Conservation (phyloP, 2,113 vertebrate species). For the Uria aalge region DNA sequence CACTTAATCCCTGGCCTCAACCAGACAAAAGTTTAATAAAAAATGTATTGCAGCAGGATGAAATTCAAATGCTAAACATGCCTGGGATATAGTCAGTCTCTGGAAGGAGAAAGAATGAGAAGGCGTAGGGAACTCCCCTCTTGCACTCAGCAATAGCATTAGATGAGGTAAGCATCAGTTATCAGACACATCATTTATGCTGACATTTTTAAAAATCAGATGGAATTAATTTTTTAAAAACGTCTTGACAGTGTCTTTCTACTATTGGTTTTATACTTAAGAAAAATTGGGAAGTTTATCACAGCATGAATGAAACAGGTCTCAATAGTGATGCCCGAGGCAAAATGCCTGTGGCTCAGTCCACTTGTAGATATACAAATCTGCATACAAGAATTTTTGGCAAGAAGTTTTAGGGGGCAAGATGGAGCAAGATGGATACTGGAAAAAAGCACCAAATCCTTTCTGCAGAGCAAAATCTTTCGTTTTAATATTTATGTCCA, state of each 20-base stretch:
- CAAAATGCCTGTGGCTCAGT: neutral
- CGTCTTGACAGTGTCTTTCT: neutral
- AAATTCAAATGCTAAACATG: neutral
- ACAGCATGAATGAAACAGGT: neutral
- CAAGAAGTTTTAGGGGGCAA: neutral
- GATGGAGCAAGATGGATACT: neutral
- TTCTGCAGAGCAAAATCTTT: neutral
- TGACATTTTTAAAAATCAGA: neutral
- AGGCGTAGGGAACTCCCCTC: neutral
- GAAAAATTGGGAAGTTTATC: neutral
- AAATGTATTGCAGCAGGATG: neutral
- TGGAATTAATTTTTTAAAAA: neutral
- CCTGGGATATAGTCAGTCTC: neutral
- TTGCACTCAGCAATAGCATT: neutral
- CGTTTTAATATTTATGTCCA: neutral
- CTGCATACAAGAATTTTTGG: neutral
- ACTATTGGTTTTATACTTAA: neutral
- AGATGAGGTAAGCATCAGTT: neutral
- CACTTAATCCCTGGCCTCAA: neutral
- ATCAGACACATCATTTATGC: neutral
- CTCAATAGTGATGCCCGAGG: neutral
- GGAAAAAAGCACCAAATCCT: neutral
- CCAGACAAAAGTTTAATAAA: neutral
- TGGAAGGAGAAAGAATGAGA: neutral
- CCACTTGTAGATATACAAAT: neutral